These are phyloP conservation scores for Proctacanthus coquilletti DNA, from an alignment of 1,140 invertebrate genomes.

Conservation along the genomic window DNA sequence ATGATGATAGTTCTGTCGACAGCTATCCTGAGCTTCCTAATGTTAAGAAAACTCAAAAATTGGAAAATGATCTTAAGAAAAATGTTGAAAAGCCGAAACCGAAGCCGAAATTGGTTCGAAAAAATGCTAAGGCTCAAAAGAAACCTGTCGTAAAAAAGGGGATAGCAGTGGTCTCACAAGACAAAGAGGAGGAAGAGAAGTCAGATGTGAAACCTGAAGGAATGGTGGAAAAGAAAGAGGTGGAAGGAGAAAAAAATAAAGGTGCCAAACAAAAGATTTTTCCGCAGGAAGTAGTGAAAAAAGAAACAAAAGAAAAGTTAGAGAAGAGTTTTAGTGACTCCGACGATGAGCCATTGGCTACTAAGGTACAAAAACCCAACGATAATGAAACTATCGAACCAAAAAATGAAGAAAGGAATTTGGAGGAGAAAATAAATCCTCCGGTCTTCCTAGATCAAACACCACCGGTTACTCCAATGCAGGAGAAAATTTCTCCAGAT, in stretches of 20 bases:
- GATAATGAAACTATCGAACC: no score
- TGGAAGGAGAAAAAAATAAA: conserved; percentile 19
- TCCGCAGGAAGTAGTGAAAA: conserved; percentile 20
- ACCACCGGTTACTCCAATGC: no score
- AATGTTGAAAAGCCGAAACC: conserved; percentile 26
- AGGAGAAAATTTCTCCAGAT: no score
- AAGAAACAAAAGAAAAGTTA: conserved; percentile 29
- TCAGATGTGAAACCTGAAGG: conserved; percentile 8
- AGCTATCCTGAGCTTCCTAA: conserved; percentile 52
- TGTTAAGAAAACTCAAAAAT: conserved; percentile 40
- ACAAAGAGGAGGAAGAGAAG: conserved; percentile 1
- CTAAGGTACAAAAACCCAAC: no score
- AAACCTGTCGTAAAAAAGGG: conserved; percentile 19
- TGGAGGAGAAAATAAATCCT: no score
- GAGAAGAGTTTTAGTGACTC: conserved; percentile 38
- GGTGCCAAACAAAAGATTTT: conserved; percentile 18
- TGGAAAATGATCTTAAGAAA: conserved; percentile 43
- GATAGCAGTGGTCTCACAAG: conserved; percentile 10
- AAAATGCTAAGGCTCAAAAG: neutral
- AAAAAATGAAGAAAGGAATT: no score
- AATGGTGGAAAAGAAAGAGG: conserved; percentile 24
- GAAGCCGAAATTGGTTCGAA: conserved; percentile 5
- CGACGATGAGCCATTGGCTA: conserved; percentile 39
- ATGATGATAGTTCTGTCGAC: conserved; percentile 43
- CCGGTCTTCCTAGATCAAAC: no score